These are phyloP conservation scores for Tigriopus japonicus DNA, from an alignment of 1,140 invertebrate species.

Conservation along the genomic window DNA sequence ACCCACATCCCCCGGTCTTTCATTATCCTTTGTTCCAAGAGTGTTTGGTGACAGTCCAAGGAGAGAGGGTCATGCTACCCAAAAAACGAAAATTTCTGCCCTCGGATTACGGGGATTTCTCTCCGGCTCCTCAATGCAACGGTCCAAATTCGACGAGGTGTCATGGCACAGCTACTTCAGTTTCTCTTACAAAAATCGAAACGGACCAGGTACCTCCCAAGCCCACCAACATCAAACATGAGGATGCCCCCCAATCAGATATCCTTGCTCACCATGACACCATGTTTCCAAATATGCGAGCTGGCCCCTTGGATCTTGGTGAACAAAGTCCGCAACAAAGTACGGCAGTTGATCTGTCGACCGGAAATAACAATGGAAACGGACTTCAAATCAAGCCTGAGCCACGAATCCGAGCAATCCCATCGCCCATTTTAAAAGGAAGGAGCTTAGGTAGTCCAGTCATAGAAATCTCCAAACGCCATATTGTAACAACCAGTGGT, in stretches of 20 bases:
- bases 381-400: no score
- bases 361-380: neutral
- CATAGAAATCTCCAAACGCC: no score
- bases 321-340: no score
- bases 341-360: no score
- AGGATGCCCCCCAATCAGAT: neutral
- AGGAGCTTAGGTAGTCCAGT: no score
- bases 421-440: no score
- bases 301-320: no score
- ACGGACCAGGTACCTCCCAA: neutral
- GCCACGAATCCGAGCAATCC: no score
- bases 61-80: constrained; percentile 1
- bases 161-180: neutral
- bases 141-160: neutral
- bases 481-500: no score
- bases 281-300: neutral
- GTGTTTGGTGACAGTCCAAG: neutral
- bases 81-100: constrained; percentile 7
- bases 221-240: neutral
- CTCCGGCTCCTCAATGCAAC: neutral
- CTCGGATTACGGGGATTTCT: neutral
- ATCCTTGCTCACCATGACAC: neutral
- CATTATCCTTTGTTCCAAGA: no score
- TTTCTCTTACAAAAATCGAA: neutral
- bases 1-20: no score